Base-by-base conservation (phyloP, 2,888 invertebrate species). In the Cetonia aurata region DNA sequence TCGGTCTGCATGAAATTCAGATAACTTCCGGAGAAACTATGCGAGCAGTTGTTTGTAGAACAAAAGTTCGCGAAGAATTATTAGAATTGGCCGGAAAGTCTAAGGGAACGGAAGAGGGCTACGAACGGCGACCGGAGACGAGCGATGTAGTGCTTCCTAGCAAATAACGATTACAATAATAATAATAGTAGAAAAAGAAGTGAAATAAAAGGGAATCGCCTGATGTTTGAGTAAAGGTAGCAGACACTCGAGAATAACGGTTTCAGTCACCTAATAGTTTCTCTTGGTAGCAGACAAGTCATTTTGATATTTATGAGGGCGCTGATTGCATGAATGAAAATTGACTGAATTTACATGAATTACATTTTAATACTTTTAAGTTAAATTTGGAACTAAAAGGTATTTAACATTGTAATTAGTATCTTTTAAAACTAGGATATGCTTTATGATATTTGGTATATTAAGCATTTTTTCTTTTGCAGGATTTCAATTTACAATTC, bases 91-190 rank as follows among this genome's bases (percentile, higher is more conserved):
- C 50, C 50, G 50, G 50, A 65, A 50, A 65, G 62, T 52, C 62
- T 65, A 15, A 41, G 17, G 6, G 15, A 19, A 12, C 15, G 57
- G 8, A 19, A 41, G n/a, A 17, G 57, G 4, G 53, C 9, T 1
- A 12, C 1, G 37, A 10, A 37, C 2, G 37, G 37, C 19, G 57
- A 42, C 17, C n/a, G 19, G 41, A 17, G 17, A 50, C 4, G 41
- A 17, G 41, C 17, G 19, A 65, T 65, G 62, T 17, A 65, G 62
- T 65, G 62, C 37, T 50, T 65, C 50, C 17, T 52, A 50, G 50
- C 48, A 50, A 65, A 65, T 65, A 65, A 65, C 62, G 50, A 65
- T 65, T 65, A 65, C 62, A 65, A 65, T 65, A 65, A 65, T 50
- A 65, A 65, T 65, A 65, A 65, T 50, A 65, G 48, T 50, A 65